These are phyloP conservation scores for Glaucidium brasilianum DNA, from an alignment of 2,113 vertebrate species.

Conservation along the genomic window DNA sequence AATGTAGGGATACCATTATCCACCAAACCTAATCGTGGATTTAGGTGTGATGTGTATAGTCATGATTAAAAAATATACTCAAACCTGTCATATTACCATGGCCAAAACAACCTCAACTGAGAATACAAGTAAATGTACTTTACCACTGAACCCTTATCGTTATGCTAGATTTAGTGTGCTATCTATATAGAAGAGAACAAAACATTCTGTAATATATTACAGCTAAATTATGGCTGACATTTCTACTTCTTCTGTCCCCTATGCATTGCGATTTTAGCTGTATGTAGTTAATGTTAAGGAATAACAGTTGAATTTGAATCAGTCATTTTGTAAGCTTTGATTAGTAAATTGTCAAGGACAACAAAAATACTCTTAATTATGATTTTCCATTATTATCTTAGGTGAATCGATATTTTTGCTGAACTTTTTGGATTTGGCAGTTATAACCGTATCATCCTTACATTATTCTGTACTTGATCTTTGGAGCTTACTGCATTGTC, in stretches of 20 bases:
- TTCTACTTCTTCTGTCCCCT: background rate
- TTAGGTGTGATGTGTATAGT: background rate
- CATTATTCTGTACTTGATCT: background rate
- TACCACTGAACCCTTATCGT: background rate
- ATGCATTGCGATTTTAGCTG: background rate
- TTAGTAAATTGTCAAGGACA: background rate
- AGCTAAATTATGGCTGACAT: background rate
- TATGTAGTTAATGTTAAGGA: fast-evolving
- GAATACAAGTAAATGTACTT: background rate
- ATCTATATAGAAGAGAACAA: background rate
- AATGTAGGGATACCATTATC: background rate
- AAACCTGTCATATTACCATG: background rate
- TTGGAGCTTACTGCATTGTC: background rate
- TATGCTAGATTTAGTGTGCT: background rate
- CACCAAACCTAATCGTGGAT: background rate
- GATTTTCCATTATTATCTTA: background rate
- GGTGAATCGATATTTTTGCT: background rate
- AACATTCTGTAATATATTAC: background rate
- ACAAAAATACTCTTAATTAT: background rate
- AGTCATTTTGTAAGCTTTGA: background rate
- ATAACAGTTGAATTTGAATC: background rate
- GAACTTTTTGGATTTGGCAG: background rate
- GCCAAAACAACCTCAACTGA: background rate
- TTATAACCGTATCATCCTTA: background rate
- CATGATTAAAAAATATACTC: background rate